phyloP scores from a whole-genome alignment of 1,140 invertebrate genomes.

The Matsumurasca onukii region DNA sequence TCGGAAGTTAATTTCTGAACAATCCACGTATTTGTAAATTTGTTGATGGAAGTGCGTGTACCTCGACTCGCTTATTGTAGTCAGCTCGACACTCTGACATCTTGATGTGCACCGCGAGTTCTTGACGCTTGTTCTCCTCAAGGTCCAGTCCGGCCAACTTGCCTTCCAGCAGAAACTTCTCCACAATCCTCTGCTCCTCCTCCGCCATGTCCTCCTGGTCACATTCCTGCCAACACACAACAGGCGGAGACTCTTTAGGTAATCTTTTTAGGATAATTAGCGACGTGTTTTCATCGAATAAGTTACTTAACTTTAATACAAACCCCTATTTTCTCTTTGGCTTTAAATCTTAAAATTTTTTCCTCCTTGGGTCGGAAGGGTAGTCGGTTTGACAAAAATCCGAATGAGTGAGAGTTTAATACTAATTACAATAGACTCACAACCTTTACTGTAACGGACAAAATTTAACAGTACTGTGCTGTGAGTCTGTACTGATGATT shows the following conservation, averaged over 20 bases:
- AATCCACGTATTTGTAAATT: too few species aligned
- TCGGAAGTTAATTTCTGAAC: too few species aligned
- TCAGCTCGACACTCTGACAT: conserved; percentile 55
- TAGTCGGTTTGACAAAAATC: too few species aligned
- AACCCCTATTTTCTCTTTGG: too few species aligned
- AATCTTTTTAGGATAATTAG: conserved; percentile 6
- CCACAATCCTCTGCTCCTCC: conserved; percentile 68
- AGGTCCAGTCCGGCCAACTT: conserved; percentile 74
- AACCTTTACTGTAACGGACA: too few species aligned
- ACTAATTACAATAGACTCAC: too few species aligned
- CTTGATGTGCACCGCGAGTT: conserved; percentile 52
- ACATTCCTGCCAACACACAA: conserved; percentile 47
- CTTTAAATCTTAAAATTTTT: too few species aligned
- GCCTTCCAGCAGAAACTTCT: conserved; percentile 79
- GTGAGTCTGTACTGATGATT: too few species aligned
- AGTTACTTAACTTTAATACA: conserved; percentile 20
- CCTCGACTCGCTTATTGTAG: conserved; percentile 63
- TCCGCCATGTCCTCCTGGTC: conserved; percentile 60
- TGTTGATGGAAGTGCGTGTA: conserved; percentile 37
- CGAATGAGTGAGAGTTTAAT: too few species aligned
- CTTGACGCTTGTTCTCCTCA: conserved; percentile 48
- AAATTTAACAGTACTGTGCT: too few species aligned
- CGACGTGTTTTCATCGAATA: neutral
- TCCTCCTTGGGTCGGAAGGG: too few species aligned
- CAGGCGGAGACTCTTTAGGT: too few species aligned